Base-by-base conservation (phyloP, 2,113 vertebrate species). In the Plecotus auritus region DNA sequence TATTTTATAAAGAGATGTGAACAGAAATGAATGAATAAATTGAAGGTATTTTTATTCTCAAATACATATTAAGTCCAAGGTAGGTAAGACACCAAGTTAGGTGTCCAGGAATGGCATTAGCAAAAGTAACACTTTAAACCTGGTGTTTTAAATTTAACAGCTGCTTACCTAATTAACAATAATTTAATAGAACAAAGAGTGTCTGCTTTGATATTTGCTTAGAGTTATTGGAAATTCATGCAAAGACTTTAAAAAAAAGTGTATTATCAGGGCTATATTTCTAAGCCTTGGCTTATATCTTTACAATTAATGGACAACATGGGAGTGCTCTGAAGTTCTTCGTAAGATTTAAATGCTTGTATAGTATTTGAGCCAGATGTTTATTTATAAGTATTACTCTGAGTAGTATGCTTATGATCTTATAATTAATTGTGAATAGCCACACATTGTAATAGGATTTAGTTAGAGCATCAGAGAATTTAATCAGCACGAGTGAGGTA, bases 161-260 rank as follows among this genome's bases (percentile, higher is more conserved):
- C 9, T 56, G 9, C 42, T 91, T 64, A 67, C 26, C 94, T 88
- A 77, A 42, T 87, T 88, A 93, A 94, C 2, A 69, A 18, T 81
- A 78, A 95, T 81, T 89, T 89, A 86, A 70, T 47, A 69, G 40
- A 22, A 2, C 30, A 61, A 88, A 49, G 61, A 92, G 7, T 87
- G 1, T 45, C 35, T 61, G 18, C 14, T n/a, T 88, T 86, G 85
- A 14, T 69, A 86, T 92, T 92, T 93, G 28, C 84, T 97, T 92
- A 88, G n/a, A 93, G 32, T 37, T 90, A 94, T 37, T 94, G 23
- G 47, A 96, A 96, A 96, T 78, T 72, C 74, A 83, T 83, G 18
- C 40, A 74, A 88, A 94, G 22, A 81, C n/a, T 73, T 95, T 89
- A 7, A 67, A 23, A 73, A 74, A 66, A 61, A 56, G 54, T 54